Conservation (phyloP, 2,797 vertebrate genomes). For the Simalia tracyae region DNA sequence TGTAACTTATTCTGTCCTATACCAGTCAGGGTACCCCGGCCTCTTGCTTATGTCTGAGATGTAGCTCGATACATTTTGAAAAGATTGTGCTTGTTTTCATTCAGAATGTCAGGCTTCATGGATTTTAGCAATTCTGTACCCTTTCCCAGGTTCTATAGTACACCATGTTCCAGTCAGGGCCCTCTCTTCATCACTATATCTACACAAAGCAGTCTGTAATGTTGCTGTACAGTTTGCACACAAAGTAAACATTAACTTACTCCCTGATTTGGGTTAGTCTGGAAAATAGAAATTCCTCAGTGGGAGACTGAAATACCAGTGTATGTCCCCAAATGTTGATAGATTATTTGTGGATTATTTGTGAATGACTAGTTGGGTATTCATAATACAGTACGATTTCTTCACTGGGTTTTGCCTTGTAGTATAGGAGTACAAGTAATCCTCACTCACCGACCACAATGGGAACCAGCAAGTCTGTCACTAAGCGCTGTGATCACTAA, state of each 20-base stretch:
- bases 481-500: no score
- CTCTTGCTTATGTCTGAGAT: neutral
- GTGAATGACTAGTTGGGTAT: neutral
- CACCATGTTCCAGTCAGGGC: neutral
- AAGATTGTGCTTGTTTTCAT: neutral
- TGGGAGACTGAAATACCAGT: neutral
- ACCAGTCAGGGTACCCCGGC: neutral
- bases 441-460: no score
- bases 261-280: neutral
- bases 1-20: neutral
- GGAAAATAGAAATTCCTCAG: neutral
- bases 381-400: neutral
- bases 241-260: neutral
- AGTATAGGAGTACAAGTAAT: neutral
- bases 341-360: neutral
- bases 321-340: neutral
- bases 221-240: neutral
- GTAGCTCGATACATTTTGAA: neutral
- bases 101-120: constrained; percentile 1
- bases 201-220: no score
- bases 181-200: neutral
- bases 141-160: neutral
- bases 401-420: neutral
- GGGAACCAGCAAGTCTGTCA: no score
- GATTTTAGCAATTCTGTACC: neutral